Conservation (phyloP, 2,888 invertebrate species). For the Pterostichus niger region DNA sequence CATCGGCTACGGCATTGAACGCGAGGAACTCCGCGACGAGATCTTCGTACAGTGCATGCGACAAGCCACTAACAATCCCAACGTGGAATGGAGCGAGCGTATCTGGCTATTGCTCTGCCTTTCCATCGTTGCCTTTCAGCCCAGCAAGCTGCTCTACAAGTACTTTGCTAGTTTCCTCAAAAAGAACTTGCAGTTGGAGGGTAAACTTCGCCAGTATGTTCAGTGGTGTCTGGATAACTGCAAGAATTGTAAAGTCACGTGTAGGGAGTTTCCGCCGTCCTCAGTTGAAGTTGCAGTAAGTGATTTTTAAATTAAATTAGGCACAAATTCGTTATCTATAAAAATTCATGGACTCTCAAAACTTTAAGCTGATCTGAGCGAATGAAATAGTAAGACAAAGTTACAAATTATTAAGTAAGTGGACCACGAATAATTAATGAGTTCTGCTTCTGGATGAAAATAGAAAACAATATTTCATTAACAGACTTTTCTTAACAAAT, state of each 20-base stretch:
- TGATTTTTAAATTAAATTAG: constrained; percentile 69
- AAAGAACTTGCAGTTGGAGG: constrained; percentile 84
- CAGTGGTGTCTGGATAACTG: constrained; percentile 97
- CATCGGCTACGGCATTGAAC: constrained; percentile 91
- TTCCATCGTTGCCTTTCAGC: constrained; percentile 95
- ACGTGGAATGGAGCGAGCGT: constrained; percentile 89
- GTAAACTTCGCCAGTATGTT: constrained; percentile 89
- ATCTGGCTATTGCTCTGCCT: constrained; percentile 94
- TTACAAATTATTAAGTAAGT: too few relatives aligned
- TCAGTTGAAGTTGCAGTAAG: constrained; percentile 95
- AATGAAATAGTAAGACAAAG: too few relatives aligned
- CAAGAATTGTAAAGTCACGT: constrained; percentile 90
- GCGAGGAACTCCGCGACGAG: constrained; percentile 95
- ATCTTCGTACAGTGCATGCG: constrained; percentile 93
- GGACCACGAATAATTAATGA: too few relatives aligned
- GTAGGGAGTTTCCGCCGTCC: constrained; percentile 91
- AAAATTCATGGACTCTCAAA: too few relatives aligned
- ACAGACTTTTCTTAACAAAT: too few relatives aligned
- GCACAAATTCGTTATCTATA: too few relatives aligned
- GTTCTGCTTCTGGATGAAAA: too few relatives aligned
- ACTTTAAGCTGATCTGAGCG: too few relatives aligned
- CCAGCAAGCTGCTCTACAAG: constrained; percentile 89
- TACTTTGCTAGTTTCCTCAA: constrained; percentile 89
- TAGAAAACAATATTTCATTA: too few relatives aligned
- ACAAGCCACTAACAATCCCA: constrained; percentile 94